Evolutionary conservation across 2,797 vertebrate genomes (phyloP), one percentile per base, ranked within the genome.

Genomic region (Octomys mimax): DNA sequence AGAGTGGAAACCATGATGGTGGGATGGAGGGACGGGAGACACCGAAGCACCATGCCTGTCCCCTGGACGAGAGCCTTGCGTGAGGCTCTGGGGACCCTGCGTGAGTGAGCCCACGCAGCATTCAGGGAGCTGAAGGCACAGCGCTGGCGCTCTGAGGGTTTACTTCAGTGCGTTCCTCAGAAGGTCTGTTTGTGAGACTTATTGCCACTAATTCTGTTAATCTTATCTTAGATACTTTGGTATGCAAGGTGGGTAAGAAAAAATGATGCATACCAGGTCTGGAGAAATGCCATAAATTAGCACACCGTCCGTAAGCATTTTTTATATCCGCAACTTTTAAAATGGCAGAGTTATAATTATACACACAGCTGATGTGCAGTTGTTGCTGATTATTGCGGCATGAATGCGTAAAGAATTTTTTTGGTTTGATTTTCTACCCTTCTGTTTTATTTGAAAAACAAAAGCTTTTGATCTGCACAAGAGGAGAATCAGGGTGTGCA

Each of bases 161-260:
- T 92, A 62, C 94, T 95, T 97, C 93, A 90, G 46, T 54, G 1
- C 98, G 94, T 98, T 94, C 95, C 95, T 97, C 87, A 93, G 84
- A 92, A 97, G 95, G 92, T 95, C 93, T 97, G 97, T 96, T 98
- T 95, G 75, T 22, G 87, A 98, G 94, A 97, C 98, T 98, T 98
- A 94, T 92, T 98, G 96, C 98, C 98, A 98, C 98, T 98, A 97
- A 98, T 98, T 98, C 95, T 98, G 97, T 98, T 98, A 98, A 95
- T 97, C 98, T 98, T 98, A 98, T 98, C 97, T 97, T 98, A 98
- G 97, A 96, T 98, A 98, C 98, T 98, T 97, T 98, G 97, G 98
- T 97, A 97, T 96, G 93, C 68, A 97, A 98, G 97, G 88, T 98
- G 96, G 97, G 96, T 98, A 98, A 98, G 98, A 98, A 98, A 98